Conservation (phyloP, 2,888 invertebrate species). For the Heliconius hortense region DNA sequence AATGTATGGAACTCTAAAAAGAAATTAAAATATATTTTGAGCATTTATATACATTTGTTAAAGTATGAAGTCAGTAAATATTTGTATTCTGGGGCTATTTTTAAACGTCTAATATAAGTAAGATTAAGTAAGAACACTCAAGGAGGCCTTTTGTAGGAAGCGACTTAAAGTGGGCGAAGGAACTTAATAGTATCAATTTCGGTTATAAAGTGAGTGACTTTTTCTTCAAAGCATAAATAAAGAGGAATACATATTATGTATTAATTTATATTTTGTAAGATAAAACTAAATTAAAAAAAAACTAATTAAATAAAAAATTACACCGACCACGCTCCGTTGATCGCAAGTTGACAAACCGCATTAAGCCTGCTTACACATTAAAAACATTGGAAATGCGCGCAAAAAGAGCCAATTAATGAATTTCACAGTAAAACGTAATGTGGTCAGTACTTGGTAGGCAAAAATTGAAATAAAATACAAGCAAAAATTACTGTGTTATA, state of each 20-base stretch:
- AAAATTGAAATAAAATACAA: neutral
- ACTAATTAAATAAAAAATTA: neutral
- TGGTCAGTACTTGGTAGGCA: neutral
- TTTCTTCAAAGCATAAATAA: conserved; percentile 8
- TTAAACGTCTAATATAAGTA: conserved; percentile 4
- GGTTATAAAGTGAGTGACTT: conserved; percentile 9
- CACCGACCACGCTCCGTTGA: conserved; percentile 24
- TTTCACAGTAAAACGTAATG: conserved; percentile 15
- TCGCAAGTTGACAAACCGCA: conserved; percentile 33
- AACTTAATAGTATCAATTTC: conserved; percentile 7
- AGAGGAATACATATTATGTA: neutral
- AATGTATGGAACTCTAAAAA: too few relatives aligned
- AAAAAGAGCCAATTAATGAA: conserved; percentile 24
- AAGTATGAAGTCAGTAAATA: neutral
- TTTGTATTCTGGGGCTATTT: conserved; percentile 6
- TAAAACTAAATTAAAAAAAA: too few relatives aligned
- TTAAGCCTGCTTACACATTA: conserved; percentile 4
- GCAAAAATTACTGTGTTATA: too few relatives aligned
- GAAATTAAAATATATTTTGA: neutral
- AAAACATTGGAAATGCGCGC: conserved; percentile 15
- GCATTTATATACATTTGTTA: neutral
- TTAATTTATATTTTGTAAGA: neutral
- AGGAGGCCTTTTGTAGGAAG: conserved; percentile 7
- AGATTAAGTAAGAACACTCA: conserved; percentile 16
- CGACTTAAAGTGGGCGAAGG: conserved; percentile 1